Conservation (phyloP, 2,113 vertebrate genomes). For the Athene cunicularia region DNA sequence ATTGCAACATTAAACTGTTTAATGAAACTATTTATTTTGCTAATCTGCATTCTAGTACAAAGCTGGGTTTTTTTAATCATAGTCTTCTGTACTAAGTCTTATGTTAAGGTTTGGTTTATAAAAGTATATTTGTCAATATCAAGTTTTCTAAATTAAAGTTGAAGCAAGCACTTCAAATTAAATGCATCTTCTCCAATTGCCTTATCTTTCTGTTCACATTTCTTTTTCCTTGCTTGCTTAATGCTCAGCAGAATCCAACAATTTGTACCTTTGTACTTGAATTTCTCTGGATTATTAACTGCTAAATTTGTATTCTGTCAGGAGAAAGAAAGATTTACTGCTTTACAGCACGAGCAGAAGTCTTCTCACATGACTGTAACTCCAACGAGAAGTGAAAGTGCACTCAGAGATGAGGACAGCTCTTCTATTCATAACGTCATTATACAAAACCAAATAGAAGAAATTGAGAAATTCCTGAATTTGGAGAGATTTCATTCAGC, state of each 20-base stretch:
- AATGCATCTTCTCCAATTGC: rapidly evolving
- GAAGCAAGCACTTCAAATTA: neutral
- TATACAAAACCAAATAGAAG: slow-evolving; percentile 48
- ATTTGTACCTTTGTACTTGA: neutral
- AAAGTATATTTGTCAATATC: neutral
- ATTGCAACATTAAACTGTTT: slow-evolving; percentile 50
- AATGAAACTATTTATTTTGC: slow-evolving; percentile 52
- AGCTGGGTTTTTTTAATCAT: neutral
- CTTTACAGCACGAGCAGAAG: neutral
- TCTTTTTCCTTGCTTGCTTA: neutral
- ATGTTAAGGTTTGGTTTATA: neutral
- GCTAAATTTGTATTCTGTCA: slow-evolving; percentile 35
- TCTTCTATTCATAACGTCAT: neutral
- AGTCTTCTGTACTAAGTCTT: neutral
- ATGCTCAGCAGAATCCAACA: neutral
- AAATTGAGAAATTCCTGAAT: slow-evolving; percentile 63
- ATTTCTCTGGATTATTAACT: neutral
- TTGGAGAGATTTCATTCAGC: slow-evolving; percentile 54
- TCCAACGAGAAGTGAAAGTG: neutral
- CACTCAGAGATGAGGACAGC: neutral
- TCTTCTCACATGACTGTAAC: neutral
- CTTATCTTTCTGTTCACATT: neutral
- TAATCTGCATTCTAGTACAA: neutral
- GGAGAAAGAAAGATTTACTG: slow-evolving; percentile 39
- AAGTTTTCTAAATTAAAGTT: neutral